Conservation (phyloP, 2,797 vertebrate species). For the Cryptoprocta ferox region DNA sequence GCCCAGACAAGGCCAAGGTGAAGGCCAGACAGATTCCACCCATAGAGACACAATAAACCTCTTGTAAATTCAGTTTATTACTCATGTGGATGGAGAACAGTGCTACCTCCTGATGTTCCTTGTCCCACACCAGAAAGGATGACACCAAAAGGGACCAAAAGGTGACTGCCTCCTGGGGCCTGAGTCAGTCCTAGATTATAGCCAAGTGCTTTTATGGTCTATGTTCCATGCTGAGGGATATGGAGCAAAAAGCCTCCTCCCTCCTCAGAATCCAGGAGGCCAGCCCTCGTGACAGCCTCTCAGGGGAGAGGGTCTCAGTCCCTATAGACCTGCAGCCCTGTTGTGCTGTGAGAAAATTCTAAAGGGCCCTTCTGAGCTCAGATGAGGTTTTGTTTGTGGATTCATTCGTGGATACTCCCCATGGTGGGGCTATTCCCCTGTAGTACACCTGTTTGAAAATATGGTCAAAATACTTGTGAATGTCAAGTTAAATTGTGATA, state of each 20-base stretch:
- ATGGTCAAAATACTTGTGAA: too few relatives aligned
- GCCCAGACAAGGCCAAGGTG: not conserved
- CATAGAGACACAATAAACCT: not conserved
- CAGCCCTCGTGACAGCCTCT: accelerated
- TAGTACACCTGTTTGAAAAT: not conserved
- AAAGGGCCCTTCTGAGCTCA: not conserved
- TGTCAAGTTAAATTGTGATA: not conserved
- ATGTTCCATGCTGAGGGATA: accelerated
- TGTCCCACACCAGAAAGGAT: not conserved
- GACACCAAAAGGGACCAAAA: not conserved
- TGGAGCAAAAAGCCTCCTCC: accelerated
- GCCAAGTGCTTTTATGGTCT: too few relatives aligned
- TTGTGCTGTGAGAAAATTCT: not conserved
- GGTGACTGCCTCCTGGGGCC: not conserved
- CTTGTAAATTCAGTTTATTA: not conserved
- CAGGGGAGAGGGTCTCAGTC: not conserved
- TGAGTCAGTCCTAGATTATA: accelerated
- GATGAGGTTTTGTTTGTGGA: not conserved
- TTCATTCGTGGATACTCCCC: not conserved
- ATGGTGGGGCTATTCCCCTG: accelerated
- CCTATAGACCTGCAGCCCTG: accelerated
- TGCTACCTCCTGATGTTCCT: accelerated
- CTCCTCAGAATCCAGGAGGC: not conserved
- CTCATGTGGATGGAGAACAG: accelerated
- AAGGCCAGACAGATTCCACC: too few relatives aligned